These are phyloP conservation scores for Eueides isabella DNA, from an alignment of 1,140 invertebrate genomes.

Conservation along the genomic window DNA sequence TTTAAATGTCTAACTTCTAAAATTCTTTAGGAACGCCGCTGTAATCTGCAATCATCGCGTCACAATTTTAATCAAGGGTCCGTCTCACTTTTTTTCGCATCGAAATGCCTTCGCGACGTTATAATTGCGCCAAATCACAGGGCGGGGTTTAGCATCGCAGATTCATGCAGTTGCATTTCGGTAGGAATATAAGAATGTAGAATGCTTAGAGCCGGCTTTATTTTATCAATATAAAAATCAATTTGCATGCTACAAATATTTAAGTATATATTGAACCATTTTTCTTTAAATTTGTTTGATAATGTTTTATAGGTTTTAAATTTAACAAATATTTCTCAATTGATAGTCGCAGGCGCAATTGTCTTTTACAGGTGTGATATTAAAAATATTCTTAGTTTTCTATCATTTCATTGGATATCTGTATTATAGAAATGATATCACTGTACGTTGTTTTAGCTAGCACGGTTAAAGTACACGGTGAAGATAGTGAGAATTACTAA, in stretches of 20 bases:
- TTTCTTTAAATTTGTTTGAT: too few species aligned
- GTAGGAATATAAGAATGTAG: constrained; percentile 40
- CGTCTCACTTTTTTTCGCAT: constrained; percentile 68
- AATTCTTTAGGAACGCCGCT: constrained; percentile 33
- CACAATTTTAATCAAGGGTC: constrained; percentile 78
- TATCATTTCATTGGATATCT: too few species aligned
- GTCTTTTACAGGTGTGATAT: too few species aligned
- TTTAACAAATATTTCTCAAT: too few species aligned
- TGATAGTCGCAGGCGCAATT: too few species aligned
- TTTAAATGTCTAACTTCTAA: constrained; percentile 31
- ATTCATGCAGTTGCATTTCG: constrained; percentile 53
- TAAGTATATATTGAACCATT: not conserved
- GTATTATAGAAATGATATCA: too few species aligned
- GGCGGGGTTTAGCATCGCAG: constrained; percentile 43
- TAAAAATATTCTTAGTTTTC: too few species aligned
- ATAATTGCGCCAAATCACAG: constrained; percentile 78
- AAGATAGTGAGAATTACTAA: too few species aligned
- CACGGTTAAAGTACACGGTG: too few species aligned
- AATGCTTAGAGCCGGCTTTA: not conserved
- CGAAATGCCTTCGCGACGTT: constrained; percentile 69
- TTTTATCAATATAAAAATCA: not conserved
- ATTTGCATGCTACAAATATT: not conserved
- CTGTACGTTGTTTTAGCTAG: too few species aligned
- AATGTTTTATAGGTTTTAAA: too few species aligned
- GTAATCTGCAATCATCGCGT: constrained; percentile 71